Conservation (phyloP, 2,113 vertebrate genomes). For the Gadus macrocephalus region DNA sequence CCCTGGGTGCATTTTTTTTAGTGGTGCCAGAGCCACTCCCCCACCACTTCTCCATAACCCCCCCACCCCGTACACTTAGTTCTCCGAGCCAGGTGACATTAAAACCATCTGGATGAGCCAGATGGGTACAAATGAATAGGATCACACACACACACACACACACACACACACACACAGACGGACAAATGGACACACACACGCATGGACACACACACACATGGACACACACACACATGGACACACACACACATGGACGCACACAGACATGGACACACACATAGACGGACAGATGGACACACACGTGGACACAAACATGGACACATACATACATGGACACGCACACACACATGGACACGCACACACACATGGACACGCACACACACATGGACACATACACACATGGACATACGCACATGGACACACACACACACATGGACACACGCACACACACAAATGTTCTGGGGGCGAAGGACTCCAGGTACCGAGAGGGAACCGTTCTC, state of each 20-base stretch:
- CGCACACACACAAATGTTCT: too few species aligned
- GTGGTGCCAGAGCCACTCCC: too few species aligned
- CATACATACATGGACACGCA: constrained; percentile 1
- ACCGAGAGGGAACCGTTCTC: too few species aligned
- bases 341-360: neutral
- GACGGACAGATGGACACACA: constrained; percentile 4
- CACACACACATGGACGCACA: too few species aligned
- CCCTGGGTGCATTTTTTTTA: constrained; percentile 46
- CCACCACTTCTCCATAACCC: constrained; percentile 29
- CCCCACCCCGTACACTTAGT: constrained; percentile 23
- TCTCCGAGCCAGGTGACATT: constrained; percentile 53
- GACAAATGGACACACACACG: neutral
- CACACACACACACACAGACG: neutral
- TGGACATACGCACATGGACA: too few species aligned
- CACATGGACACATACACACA: too few species aligned
- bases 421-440: neutral
- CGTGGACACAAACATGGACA: constrained; percentile 1
- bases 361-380: neutral
- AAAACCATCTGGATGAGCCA: constrained; percentile 58
- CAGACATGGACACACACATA: neutral
- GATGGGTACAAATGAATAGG: too few species aligned
- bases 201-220: neutral
- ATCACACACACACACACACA: too few species aligned
- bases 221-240: neutral
- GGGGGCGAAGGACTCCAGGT: too few species aligned